Evolutionary conservation across 35 echinoderm and acorn worm genomes (phyloP).

Genomic region (Amphiura filiformis): DNA sequence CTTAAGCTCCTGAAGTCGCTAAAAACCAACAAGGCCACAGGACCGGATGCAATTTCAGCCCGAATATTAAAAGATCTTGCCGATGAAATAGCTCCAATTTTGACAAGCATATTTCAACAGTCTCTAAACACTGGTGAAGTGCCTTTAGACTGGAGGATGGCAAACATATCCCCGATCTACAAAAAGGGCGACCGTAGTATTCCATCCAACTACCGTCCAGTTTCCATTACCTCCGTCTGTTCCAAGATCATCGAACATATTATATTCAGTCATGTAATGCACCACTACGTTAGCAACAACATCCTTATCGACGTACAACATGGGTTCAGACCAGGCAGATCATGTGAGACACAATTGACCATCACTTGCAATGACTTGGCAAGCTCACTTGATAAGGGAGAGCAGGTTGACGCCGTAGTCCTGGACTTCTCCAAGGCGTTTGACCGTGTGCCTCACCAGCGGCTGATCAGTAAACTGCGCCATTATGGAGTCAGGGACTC

Average conservation of each 20-base stretch:
- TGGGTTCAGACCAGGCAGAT: slow-evolving; percentile 37
- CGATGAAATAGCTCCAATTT: slow-evolving; percentile 12
- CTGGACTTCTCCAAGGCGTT: no score
- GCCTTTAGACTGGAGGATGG: slow-evolving; percentile 17
- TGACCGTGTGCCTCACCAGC: no score
- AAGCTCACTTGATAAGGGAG: not conserved
- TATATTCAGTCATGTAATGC: slow-evolving; percentile 38
- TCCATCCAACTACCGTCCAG: slow-evolving; percentile 35
- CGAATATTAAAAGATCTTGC: slow-evolving; percentile 19
- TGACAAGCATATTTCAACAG: slow-evolving; percentile 23
- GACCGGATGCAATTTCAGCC: not conserved
- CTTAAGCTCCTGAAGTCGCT: not conserved
- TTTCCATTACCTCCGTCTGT: slow-evolving; percentile 38
- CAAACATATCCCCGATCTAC: slow-evolving; percentile 24
- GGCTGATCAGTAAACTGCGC: no score
- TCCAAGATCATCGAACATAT: slow-evolving; percentile 36
- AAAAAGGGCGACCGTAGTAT: slow-evolving; percentile 16
- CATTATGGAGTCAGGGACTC: no score
- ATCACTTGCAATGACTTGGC: slow-evolving; percentile 12
- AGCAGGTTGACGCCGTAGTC: no score
- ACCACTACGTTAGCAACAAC: slow-evolving; percentile 38
- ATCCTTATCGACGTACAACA: slow-evolving; percentile 31
- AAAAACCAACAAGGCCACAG: slow-evolving; percentile 3
- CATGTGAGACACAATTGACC: slow-evolving; percentile 28
- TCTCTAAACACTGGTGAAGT: slow-evolving; percentile 12